Conservation (phyloP, 2,888 invertebrate species). For the Agrochola circellaris region DNA sequence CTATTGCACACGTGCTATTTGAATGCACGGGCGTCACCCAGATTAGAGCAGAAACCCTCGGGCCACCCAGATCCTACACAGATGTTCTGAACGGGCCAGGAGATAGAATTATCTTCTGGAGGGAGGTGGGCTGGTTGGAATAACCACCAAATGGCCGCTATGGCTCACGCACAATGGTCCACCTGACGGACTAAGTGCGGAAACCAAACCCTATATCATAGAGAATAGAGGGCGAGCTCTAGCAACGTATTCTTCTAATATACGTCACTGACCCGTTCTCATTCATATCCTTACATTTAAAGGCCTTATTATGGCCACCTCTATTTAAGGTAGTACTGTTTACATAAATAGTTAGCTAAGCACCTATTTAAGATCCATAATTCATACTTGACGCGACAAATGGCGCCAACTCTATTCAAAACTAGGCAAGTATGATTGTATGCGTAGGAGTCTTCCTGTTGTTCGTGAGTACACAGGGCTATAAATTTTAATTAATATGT, state of each 20-base stretch:
- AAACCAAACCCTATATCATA: too few relatives aligned
- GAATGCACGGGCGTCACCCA: too few relatives aligned
- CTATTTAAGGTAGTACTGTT: background rate
- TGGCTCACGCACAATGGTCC: too few relatives aligned
- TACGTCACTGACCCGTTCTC: background rate
- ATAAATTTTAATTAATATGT: conserved; percentile 53
- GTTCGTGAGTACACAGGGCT: conserved; percentile 10
- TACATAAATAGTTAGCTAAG: conserved; percentile 6
- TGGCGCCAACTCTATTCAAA: conserved; percentile 30
- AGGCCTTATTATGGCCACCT: background rate
- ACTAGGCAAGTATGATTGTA: background rate
- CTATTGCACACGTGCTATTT: too few relatives aligned
- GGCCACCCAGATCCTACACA: too few relatives aligned
- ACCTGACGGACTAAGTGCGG: too few relatives aligned
- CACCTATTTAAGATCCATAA: conserved; percentile 19
- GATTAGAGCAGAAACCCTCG: too few relatives aligned
- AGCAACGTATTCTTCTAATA: background rate
- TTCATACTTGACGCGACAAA: conserved; percentile 25
- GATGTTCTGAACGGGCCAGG: too few relatives aligned
- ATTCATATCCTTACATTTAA: background rate
- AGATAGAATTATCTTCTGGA: too few relatives aligned
- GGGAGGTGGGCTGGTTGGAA: too few relatives aligned
- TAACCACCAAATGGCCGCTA: too few relatives aligned
- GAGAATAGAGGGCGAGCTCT: too few relatives aligned
- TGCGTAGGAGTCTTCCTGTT: conserved; percentile 51